These are phyloP conservation scores for Aviceda subcristata DNA, from an alignment of 2,113 vertebrate species.

Conservation along the genomic window DNA sequence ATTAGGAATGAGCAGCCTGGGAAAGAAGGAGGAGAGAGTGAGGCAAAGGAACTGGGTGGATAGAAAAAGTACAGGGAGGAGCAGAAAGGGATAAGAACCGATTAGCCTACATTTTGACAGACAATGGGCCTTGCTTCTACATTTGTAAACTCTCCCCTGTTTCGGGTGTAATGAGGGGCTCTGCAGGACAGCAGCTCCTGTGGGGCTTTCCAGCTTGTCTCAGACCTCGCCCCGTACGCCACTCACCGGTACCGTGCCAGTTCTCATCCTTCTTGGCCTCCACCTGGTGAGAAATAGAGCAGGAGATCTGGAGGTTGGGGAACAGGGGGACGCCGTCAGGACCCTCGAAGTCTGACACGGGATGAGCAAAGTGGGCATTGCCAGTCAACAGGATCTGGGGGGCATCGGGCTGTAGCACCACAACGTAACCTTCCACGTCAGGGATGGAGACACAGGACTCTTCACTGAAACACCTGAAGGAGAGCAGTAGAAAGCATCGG, in stretches of 20 bases:
- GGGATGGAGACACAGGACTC: slow-evolving; percentile 94
- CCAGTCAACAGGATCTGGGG: slow-evolving; percentile 94
- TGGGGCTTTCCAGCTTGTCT: neutral
- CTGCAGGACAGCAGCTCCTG: neutral
- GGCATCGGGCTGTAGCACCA: slow-evolving; percentile 94
- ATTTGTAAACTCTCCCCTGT: neutral
- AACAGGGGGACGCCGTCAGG: slow-evolving; percentile 88
- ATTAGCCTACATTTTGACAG: slow-evolving; percentile 47
- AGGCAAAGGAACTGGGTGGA: neutral
- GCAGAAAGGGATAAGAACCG: slow-evolving; percentile 30
- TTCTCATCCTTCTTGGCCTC: slow-evolving; percentile 78
- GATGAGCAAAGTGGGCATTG: slow-evolving; percentile 86
- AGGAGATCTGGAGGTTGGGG: slow-evolving; percentile 90
- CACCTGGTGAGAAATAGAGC: slow-evolving; percentile 89
- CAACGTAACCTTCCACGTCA: slow-evolving; percentile 92
- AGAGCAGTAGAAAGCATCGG: neutral
- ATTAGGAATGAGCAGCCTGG: slow-evolving; percentile 31
- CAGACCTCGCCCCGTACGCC: neutral
- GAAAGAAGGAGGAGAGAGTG: neutral
- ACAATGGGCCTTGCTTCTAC: neutral
- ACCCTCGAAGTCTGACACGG: slow-evolving; percentile 88
- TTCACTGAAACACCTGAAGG: slow-evolving; percentile 91
- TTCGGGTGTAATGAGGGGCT: neutral
- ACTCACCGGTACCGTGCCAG: slow-evolving; percentile 75
- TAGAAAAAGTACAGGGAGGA: slow-evolving; percentile 18